Evolutionary conservation across 2,797 vertebrate genomes (phyloP).

Genomic region (Alectoris magna): DNA sequence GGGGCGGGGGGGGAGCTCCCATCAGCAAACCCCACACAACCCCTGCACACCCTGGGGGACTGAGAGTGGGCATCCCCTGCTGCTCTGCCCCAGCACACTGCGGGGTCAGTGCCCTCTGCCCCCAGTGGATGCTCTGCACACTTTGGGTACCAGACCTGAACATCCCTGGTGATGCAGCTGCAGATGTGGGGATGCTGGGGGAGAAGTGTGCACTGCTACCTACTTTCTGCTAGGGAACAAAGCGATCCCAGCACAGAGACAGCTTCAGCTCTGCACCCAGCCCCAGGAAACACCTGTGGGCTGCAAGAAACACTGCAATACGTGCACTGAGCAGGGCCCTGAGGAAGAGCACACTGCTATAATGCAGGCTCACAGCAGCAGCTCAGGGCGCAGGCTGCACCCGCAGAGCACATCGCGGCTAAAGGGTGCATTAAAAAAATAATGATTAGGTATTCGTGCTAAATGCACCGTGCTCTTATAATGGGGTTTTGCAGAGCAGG

Average conservation of each 20-base stretch:
- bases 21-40: background rate
- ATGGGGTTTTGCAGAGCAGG: too few relatives aligned
- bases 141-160: background rate
- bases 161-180: background rate
- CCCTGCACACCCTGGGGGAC: background rate
- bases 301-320: too few relatives aligned
- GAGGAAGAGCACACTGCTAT: too few relatives aligned
- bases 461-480: too few relatives aligned
- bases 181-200: background rate
- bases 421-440: too few relatives aligned
- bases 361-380: too few relatives aligned
- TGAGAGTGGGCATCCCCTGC: background rate
- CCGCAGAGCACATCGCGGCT: too few relatives aligned
- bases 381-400: too few relatives aligned
- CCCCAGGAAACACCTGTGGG: too few relatives aligned
- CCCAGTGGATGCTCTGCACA: background rate
- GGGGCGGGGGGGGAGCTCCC: background rate
- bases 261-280: too few relatives aligned
- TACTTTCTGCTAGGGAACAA: background rate
- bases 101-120: rapidly evolving
- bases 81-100: background rate
- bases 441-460: too few relatives aligned
- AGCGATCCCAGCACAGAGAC: background rate
- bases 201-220: background rate
- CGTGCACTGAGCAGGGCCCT: too few relatives aligned